Evolutionary conservation across 2,888 invertebrate genomes (phyloP).

Genomic region (Dicranocentrus wangi): DNA sequence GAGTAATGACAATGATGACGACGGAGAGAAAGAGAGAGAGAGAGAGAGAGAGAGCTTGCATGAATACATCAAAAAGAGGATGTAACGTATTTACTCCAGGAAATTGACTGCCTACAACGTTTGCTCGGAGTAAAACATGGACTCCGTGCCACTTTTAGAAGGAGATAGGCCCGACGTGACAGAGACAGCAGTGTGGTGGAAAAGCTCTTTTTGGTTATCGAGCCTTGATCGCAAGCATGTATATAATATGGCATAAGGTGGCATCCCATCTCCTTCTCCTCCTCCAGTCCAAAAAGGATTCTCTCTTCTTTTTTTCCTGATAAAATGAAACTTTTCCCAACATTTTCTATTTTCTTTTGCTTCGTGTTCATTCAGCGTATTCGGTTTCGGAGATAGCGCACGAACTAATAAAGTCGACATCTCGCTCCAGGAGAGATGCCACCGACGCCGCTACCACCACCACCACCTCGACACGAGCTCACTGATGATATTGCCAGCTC

Average conservation of each 20-base stretch:
- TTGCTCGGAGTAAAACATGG: constrained; percentile 25
- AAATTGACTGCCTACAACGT: constrained; percentile 50
- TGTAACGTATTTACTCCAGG: constrained; percentile 45
- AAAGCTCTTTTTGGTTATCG: too few relatives aligned
- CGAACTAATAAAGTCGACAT: too few relatives aligned
- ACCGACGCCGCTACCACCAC: too few relatives aligned
- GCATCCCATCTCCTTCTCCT: too few relatives aligned
- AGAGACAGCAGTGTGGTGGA: neutral
- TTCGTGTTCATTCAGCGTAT: constrained; percentile 22
- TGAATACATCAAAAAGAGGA: constrained; percentile 50
- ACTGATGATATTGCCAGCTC: constrained; percentile 9
- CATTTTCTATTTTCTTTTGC: constrained; percentile 1
- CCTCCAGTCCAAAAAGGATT: too few relatives aligned
- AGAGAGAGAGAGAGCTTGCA: constrained; percentile 39
- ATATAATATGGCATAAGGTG: too few relatives aligned
- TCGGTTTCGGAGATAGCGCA: too few relatives aligned
- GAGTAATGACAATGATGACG: constrained; percentile 17
- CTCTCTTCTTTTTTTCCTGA: too few relatives aligned
- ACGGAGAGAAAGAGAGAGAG: too few relatives aligned
- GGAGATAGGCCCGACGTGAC: constrained; percentile 27
- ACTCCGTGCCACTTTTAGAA: constrained; percentile 43
- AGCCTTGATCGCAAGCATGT: too few relatives aligned
- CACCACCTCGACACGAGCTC: too few relatives aligned
- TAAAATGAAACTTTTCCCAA: constrained; percentile 24
- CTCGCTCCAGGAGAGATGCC: too few relatives aligned